phyloP scores from a whole-genome alignment of 2,888 invertebrate genomes.

The Drosophila picticornis region DNA sequence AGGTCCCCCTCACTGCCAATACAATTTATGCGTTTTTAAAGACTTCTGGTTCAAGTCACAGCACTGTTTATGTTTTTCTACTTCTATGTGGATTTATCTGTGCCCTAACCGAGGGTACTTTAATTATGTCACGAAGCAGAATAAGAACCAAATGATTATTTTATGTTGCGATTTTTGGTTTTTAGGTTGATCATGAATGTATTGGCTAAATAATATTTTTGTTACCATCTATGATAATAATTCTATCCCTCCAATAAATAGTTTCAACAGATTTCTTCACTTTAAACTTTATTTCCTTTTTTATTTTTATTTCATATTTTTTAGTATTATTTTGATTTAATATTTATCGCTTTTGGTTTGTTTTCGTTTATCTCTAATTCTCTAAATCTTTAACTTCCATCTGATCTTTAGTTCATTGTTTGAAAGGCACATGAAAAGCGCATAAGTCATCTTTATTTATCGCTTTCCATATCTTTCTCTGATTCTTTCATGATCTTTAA shows the following conservation, averaged over 20 bases:
- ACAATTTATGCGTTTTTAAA: conserved; percentile 77
- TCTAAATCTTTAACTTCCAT: neutral
- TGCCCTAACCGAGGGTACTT: conserved; percentile 19
- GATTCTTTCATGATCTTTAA: neutral
- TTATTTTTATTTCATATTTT: neutral
- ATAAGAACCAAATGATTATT: neutral
- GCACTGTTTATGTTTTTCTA: conserved; percentile 43
- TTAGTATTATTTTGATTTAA: neutral
- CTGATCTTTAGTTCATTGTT: neutral
- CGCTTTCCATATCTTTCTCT: neutral
- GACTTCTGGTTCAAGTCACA: conserved; percentile 44
- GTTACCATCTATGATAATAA: neutral
- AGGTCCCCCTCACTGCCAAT: conserved; percentile 12
- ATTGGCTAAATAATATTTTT: neutral
- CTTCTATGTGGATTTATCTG: conserved; percentile 21
- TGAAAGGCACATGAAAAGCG: neutral
- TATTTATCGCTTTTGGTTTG: neutral
- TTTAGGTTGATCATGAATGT: neutral
- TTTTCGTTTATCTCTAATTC: neutral
- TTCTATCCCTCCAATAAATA: neutral
- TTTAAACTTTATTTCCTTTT: neutral
- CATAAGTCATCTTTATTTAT: neutral
- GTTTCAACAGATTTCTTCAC: neutral
- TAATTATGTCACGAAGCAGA: neutral
- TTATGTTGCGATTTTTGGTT: neutral